Conservation (phyloP, 2,113 vertebrate species). For the Bubalus kerabau region DNA sequence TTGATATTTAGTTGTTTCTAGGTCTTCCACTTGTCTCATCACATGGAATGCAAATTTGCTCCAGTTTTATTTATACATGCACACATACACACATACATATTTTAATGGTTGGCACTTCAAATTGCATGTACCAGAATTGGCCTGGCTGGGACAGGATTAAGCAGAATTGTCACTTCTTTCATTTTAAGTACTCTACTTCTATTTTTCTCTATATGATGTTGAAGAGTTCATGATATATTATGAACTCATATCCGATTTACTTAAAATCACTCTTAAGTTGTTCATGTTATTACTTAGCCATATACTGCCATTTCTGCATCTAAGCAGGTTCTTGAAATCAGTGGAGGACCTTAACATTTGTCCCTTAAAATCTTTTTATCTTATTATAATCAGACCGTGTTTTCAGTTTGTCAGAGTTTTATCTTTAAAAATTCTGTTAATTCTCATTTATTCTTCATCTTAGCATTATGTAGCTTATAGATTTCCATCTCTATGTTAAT, state of each 20-base stretch:
- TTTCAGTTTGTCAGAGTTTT: not conserved
- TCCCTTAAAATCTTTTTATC: not conserved
- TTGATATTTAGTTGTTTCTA: not conserved
- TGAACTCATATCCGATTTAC: not conserved
- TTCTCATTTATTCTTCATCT: not conserved
- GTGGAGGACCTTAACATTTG: not conserved
- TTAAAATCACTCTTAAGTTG: not conserved
- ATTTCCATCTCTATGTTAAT: not conserved
- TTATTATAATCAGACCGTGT: not conserved
- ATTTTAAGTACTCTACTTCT: not conserved
- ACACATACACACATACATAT: rapidly evolving
- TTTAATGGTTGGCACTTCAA: not conserved
- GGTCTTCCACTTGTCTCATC: not conserved
- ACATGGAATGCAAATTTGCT: not conserved
- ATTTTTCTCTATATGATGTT: not conserved
- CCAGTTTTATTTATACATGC: not conserved
- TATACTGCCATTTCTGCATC: not conserved
- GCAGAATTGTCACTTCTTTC: not conserved
- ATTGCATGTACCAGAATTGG: not conserved
- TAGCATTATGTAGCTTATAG: not conserved
- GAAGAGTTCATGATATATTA: not conserved
- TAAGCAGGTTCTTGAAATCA: not conserved
- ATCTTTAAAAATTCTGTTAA: not conserved
- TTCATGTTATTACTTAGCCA: not conserved
- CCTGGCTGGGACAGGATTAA: not conserved